Base-by-base conservation (phyloP, 2,888 invertebrate genomes). In the Mimachlamys varia region DNA sequence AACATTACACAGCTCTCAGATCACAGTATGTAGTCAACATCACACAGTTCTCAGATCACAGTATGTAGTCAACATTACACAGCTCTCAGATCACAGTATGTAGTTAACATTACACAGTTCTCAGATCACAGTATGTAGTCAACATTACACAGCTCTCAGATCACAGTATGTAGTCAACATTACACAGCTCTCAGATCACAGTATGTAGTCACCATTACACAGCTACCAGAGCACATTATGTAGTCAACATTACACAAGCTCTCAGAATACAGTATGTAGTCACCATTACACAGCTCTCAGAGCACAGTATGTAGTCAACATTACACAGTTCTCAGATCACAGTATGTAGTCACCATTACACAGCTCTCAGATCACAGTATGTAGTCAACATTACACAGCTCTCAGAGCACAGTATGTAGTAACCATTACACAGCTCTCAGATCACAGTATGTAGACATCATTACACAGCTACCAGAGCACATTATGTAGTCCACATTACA, bases 11-110 rank as follows among this genome's bases (percentile, higher is more conserved):
- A 90, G 95, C 93, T 22, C 93, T 95, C 3, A 93, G 92, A 58
- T 94, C 93, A 49, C 95, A 95, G 95, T 95, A 90, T 92, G 95
- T 94, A 17, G n/a, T n/a, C n/a, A n/a, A n/a, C n/a, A n/a, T n/a
- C n/a, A n/a, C n/a, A n/a, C n/a, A 90, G 95, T 93, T 22, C 93
- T 95, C 3, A 93, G 92, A 58, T 94, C 93, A 49, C 95, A 95
- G 95, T 95, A 90, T 92, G 95, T 94, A 17, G n/a, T n/a, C n/a
- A n/a, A n/a, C n/a, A n/a, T n/a, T n/a, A n/a, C n/a, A n/a, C n/a
- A 90, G 95, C 93, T 22, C 93, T 95, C 3, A 93, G 92, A 58
- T 94, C 93, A 49, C 95, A 95, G 95, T 95, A 90, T 92, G 95
- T 94, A 17, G n/a, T n/a, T n/a, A n/a, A n/a, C n/a, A n/a, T n/a